Percentiles rank a stretch among this genome's conserved stretches.
phyloP scores from a whole-genome alignment of 2,113 vertebrate species.

The Hydrolagus affinis region DNA sequence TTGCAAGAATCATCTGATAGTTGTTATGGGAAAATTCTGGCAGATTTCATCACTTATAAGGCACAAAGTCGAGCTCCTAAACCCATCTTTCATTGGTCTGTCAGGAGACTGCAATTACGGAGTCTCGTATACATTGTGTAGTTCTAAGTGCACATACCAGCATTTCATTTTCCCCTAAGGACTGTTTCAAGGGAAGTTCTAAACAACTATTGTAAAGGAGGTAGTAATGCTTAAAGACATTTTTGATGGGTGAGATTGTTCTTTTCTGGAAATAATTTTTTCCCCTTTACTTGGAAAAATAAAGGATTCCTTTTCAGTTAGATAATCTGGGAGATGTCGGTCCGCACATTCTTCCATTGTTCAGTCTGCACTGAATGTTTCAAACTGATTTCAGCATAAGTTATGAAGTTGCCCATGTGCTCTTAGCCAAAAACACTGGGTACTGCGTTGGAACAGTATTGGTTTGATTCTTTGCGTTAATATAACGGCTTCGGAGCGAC shows the following conservation, averaged over 20 bases:
- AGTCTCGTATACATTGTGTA: neutral
- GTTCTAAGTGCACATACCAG: neutral
- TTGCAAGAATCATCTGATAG: neutral
- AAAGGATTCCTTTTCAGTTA: neutral
- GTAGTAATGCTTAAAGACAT: too few species aligned
- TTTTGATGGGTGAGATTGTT: neutral
- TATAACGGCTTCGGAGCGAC: too few species aligned
- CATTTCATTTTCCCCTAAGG: neutral
- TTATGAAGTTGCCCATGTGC: too few species aligned
- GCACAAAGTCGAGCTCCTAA: neutral
- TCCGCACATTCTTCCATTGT: neutral
- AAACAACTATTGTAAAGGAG: neutral
- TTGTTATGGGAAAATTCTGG: constrained; percentile 4
- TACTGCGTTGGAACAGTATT: neutral
- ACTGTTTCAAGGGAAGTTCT: neutral
- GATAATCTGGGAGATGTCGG: neutral
- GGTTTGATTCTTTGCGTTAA: neutral
- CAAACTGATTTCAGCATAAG: neutral
- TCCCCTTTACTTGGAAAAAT: too few species aligned
- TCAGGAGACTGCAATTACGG: neutral
- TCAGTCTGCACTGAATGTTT: neutral
- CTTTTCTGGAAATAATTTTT: too few species aligned
- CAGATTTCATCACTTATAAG: constrained; percentile 14
- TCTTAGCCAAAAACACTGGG: neutral
- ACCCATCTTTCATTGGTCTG: neutral